Percentiles rank a stretch among this genome's conserved stretches.
Evolutionary conservation across 2,888 invertebrate genomes (phyloP).

Genomic region (Philopedon plagiatum): DNA sequence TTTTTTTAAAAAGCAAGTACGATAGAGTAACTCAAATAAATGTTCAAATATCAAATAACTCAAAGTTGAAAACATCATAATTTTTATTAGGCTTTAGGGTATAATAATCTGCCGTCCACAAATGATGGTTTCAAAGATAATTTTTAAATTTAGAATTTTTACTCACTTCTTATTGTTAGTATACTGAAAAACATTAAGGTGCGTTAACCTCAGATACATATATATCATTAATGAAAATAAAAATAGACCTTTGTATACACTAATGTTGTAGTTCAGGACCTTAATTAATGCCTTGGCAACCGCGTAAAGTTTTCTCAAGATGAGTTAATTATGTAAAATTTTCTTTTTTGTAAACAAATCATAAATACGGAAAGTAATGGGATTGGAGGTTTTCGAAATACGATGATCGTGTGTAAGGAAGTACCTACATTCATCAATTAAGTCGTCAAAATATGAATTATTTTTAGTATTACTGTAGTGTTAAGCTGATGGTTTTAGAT

Average conservation of each 20-base stretch:
- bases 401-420: no score
- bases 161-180: neutral
- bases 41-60: no score
- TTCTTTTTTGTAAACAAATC: slow-evolving; percentile 12
- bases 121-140: no score
- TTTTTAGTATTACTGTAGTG: no score
- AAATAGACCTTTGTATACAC: slow-evolving; percentile 37
- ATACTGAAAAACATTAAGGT: slow-evolving; percentile 2
- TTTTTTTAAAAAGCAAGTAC: no score
- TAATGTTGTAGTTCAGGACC: slow-evolving; percentile 11
- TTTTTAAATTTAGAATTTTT: neutral
- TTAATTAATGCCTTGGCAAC: slow-evolving; percentile 30
- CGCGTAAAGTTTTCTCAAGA: neutral
- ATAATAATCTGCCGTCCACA: no score
- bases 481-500: no score
- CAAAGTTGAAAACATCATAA: no score
- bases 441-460: no score
- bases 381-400: neutral
- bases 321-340: slow-evolving; percentile 16
- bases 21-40: no score
- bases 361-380: slow-evolving; percentile 4
- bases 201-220: slow-evolving; percentile 32
- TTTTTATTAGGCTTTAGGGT: no score
- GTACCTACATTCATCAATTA: no score
- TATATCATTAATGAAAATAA: slow-evolving; percentile 40